Conservation (phyloP, 2,888 invertebrate species). For the Meteorus colon region DNA sequence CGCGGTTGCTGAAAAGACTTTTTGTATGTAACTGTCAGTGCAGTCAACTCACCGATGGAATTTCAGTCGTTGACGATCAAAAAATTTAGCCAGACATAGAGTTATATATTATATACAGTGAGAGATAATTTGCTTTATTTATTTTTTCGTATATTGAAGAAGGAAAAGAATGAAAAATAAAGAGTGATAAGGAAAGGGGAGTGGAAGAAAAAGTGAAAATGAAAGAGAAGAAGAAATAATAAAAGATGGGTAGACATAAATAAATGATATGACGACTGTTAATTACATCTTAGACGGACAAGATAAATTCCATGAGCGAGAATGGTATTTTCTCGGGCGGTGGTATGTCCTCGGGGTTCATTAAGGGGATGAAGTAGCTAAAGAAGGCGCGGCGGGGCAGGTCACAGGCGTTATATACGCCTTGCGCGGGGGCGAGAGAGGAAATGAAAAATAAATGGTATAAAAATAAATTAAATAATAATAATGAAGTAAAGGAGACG, state of each 20-base stretch:
- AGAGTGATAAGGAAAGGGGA: background rate
- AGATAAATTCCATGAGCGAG: slow-evolving; percentile 30
- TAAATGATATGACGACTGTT: slow-evolving; percentile 39
- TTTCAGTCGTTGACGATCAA: slow-evolving; percentile 14
- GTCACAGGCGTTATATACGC: slow-evolving; percentile 15
- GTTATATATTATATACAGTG: slow-evolving; percentile 17
- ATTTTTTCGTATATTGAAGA: background rate
- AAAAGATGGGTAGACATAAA: slow-evolving; percentile 22
- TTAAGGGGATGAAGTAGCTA: slow-evolving; percentile 57
- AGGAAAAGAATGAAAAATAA: background rate
- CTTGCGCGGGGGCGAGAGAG: slow-evolving; percentile 48
- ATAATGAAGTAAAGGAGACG: slow-evolving; percentile 29
- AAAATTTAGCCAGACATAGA: slow-evolving; percentile 17
- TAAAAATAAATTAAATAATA: slow-evolving; percentile 37
- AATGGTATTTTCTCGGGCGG: slow-evolving; percentile 18
- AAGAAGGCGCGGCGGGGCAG: slow-evolving; percentile 42
- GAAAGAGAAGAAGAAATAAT: slow-evolving; percentile 22
- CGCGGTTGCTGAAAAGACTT: slow-evolving; percentile 31
- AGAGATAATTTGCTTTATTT: slow-evolving; percentile 11
- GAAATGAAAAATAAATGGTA: slow-evolving; percentile 58
- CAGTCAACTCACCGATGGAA: slow-evolving; percentile 13
- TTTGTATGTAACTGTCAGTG: slow-evolving; percentile 11
- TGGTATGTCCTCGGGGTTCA: slow-evolving; percentile 58
- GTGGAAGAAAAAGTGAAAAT: background rate
- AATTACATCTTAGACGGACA: slow-evolving; percentile 30